Conservation (phyloP, 2,113 vertebrate genomes). For the Willisornis vidua region DNA sequence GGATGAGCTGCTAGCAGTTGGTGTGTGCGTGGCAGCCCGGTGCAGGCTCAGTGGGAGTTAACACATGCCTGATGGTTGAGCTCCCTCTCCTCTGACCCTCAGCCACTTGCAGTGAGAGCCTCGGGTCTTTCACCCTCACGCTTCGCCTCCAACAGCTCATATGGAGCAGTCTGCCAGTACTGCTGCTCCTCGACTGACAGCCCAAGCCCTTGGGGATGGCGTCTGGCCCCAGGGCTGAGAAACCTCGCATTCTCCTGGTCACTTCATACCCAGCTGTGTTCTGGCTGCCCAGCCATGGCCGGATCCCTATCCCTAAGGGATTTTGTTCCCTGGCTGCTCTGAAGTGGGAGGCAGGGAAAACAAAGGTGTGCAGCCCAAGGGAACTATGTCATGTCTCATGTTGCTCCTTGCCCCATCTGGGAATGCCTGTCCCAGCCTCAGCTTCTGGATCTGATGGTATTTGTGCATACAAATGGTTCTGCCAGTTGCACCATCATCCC, state of each 20-base stretch:
- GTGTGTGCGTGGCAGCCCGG: not conserved
- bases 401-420: fast-evolving
- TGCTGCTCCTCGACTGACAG: not conserved
- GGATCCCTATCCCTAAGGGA: not conserved
- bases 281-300: fast-evolving
- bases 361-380: fast-evolving
- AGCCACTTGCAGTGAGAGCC: not conserved
- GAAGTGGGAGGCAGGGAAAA: not conserved
- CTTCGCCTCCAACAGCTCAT: not conserved
- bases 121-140: not conserved
- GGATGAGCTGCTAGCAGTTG: not conserved
- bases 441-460: not conserved
- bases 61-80: not conserved
- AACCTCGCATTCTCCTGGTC: not conserved
- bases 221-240: not conserved
- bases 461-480: fast-evolving
- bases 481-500: not conserved
- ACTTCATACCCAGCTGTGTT: not conserved
- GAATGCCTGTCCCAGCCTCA: not conserved
- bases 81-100: not conserved
- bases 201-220: fast-evolving
- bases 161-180: not conserved
- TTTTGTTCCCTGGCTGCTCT: not conserved
- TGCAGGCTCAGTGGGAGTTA: not conserved
- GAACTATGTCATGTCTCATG: fast-evolving